Conservation (phyloP, 2,888 invertebrate species). For the Drosophila prostipennis region DNA sequence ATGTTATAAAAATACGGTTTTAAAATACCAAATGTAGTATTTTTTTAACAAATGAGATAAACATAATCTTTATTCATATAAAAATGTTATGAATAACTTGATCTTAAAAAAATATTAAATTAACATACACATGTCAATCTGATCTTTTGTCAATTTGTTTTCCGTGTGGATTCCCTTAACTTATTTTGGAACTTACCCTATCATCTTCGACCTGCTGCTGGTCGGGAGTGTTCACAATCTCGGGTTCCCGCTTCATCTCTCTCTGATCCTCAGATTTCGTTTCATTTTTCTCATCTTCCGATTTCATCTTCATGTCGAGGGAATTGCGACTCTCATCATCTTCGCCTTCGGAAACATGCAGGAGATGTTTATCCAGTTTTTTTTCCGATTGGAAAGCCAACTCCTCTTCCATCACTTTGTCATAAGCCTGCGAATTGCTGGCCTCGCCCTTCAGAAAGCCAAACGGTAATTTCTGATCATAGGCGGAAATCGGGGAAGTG, state of each 20-base stretch:
- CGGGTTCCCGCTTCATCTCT: slow-evolving; percentile 39
- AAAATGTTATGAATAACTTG: too few species aligned
- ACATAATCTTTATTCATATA: too few species aligned
- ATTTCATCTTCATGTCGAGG: slow-evolving; percentile 35
- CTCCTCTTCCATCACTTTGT: slow-evolving; percentile 18
- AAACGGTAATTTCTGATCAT: slow-evolving; percentile 19
- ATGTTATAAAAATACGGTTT: too few species aligned
- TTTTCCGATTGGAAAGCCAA: slow-evolving; percentile 9
- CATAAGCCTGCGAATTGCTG: slow-evolving; percentile 14
- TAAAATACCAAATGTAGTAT: too few species aligned
- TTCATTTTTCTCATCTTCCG: slow-evolving; percentile 8
- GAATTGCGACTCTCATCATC: slow-evolving; percentile 69
- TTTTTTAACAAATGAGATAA: too few species aligned
- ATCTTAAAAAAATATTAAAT: too few species aligned
- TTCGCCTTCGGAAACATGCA: slow-evolving; percentile 50
- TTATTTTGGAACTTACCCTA: slow-evolving; percentile 70
- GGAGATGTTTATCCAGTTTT: slow-evolving; percentile 38
- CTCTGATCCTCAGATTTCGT: background rate
- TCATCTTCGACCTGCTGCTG: slow-evolving; percentile 75
- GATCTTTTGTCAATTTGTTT: too few species aligned
- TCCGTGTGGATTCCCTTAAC: too few species aligned
- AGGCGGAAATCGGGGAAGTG: slow-evolving; percentile 54
- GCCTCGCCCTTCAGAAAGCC: slow-evolving; percentile 13
- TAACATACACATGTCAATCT: too few species aligned
- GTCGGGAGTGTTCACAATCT: slow-evolving; percentile 15